A percentile compares a stretch with the other conserved stretches of the same genome.
These are phyloP conservation scores for Caradrina clavipalpis DNA, from an alignment of 2,888 invertebrate genomes.

Conservation along the genomic window DNA sequence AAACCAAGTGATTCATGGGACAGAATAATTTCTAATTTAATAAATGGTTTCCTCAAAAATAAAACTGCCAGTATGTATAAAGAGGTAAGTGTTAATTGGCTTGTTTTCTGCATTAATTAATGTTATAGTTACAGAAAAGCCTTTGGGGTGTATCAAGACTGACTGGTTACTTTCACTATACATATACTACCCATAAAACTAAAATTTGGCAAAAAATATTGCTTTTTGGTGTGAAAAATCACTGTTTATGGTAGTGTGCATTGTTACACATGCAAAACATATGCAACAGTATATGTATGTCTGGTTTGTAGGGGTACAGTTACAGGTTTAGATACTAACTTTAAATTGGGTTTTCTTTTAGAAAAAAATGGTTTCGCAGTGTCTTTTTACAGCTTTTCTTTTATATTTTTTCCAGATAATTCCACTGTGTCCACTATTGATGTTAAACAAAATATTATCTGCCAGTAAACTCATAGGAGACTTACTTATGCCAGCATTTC, in stretches of 20 bases:
- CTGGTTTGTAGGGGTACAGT: too few relatives aligned
- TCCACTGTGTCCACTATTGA: constrained; percentile 77
- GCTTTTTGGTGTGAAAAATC: too few relatives aligned
- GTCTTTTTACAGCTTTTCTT: background rate
- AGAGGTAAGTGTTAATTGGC: constrained; percentile 59
- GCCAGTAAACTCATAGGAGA: constrained; percentile 84
- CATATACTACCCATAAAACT: too few relatives aligned
- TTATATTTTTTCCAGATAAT: constrained; percentile 78
- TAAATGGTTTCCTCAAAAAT: constrained; percentile 69
- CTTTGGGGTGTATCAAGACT: too few relatives aligned
- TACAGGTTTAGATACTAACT: too few relatives aligned
- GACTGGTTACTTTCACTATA: too few relatives aligned
- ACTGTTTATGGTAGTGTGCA: too few relatives aligned
- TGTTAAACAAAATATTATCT: constrained; percentile 78
- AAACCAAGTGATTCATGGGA: constrained; percentile 73
- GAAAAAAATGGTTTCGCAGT: too few relatives aligned
- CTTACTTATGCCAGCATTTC: constrained; percentile 82
- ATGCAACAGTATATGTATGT: too few relatives aligned
- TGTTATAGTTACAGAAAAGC: background rate
- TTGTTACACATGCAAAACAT: too few relatives aligned
- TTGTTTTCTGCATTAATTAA: background rate
- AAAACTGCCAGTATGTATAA: constrained; percentile 64
- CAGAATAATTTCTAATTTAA: constrained; percentile 67
- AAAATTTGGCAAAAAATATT: too few relatives aligned
- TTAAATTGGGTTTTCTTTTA: too few relatives aligned